Evolutionary conservation across 2,797 vertebrate genomes (phyloP).

Genomic region (Meda fulgida): DNA sequence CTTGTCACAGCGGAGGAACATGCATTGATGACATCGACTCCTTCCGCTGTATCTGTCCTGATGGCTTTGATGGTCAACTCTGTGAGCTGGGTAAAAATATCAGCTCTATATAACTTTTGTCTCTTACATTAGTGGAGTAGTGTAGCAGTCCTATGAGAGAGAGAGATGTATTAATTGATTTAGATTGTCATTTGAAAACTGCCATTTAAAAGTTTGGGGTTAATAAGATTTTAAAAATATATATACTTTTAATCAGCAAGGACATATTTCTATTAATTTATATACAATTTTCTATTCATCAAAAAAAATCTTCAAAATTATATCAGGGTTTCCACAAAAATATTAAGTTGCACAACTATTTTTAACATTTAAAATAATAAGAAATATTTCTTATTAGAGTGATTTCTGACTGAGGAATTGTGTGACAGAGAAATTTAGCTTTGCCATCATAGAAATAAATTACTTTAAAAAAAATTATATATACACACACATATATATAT

Average conservation of each 20-base stretch:
- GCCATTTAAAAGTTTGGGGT: not conserved
- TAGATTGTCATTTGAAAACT: not conserved
- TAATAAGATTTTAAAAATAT: not conserved
- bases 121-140: not conserved
- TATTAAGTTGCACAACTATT: not conserved
- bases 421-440: not conserved
- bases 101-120: not conserved
- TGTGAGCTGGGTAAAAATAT: slow-evolving; percentile 75
- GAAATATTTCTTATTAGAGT: not conserved
- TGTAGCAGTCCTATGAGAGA: not conserved
- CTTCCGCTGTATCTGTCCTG: slow-evolving; percentile 91
- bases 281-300: not conserved
- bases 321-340: not conserved
- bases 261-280: no score
- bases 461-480: no score
- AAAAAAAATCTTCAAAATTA: not conserved
- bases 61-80: slow-evolving; percentile 90
- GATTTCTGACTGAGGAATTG: no score
- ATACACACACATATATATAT: no score
- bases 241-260: not conserved
- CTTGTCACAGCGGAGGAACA: slow-evolving; percentile 90
- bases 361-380: not conserved
- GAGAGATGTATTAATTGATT: not conserved
- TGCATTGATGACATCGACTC: slow-evolving; percentile 91
- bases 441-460: not conserved